Evolutionary conservation across 2,113 vertebrate species (phyloP), one percentile per base, ranked within the genome.

Genomic region (Hippoglossus stenolepis): DNA sequence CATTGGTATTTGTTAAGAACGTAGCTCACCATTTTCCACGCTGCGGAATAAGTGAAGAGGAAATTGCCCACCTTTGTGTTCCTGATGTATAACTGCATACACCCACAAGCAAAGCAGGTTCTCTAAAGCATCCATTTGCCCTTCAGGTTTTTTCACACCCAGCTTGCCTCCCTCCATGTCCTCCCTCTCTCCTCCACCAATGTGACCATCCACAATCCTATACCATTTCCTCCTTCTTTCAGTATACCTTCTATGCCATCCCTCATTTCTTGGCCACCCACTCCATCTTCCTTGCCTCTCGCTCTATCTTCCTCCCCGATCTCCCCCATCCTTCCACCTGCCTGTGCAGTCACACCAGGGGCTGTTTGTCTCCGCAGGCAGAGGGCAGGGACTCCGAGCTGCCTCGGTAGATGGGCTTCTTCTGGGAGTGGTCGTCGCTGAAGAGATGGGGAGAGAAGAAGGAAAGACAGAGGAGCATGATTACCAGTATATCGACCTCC

Each of bases 371-470:
- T 76, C 76, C 90, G 1, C 71, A 61, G 53, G 80, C 88, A 75
- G 92, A 93, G 59, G 89, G 73, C 54, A 95, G 80, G 56, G 94
- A 94, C 79, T 94, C 93, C 20, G 67, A 72, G 31, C 94, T 95
- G 84, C 18, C 64, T 87, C 59, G 93, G 93, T 95, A 95, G 91
- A 95, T 94, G 28, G 95, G 95, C 83, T 95, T 95, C 80, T 93
- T 95, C 92, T 94, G 94, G 57, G 93, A 95, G 24, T 49, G 91
- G 89, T 95, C 95, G 86, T 95, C 93, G 72, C 94, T 95, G 83
- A 11, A 21, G 64, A 85, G 84, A 75, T 23, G 54, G 43, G 20
- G 53, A 56, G 53, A 63, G 47, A 77, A 66, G 56, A 51, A 51
- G 13, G 59, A 75, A 83, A 87, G 82, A 87, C 60, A 82, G 56